Base-by-base conservation (phyloP, 2,113 vertebrate genomes). In the Cynopterus brachyotis region DNA sequence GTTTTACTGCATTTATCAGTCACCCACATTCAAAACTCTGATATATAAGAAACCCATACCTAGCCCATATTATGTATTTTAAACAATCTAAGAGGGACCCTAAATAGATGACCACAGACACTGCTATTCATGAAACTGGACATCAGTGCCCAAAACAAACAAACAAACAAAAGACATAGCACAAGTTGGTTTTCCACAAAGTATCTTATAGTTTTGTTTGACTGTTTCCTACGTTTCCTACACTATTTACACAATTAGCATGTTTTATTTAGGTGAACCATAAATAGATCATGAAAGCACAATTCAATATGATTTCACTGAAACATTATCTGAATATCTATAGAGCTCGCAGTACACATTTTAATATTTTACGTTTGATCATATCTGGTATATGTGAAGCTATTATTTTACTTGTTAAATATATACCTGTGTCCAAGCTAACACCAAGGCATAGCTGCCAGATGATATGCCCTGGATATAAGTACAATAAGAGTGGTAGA, bases 331-430 rank as follows among this genome's bases (percentile, higher is more conserved):
- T 67, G 60, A 88, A 89, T 82, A 76, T 72, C 66, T 59, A 89
- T 0, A 91, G 4, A 94, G 42, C 37, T 96, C 40, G 37, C 4
- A 93, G 60, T 70, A 55, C 94, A 66, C 88, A 84, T n/a, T 86
- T 95, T 91, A 89, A 94, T 73, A 93, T 95, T 96, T 93, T 92
- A 87, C 93, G 69, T 96, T 73, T 93, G 83, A 75, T 60, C 64
- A 96, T 85, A 96, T 30, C 37, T 37, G 67, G 42, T 66, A 91
- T 95, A 86, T 73, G 62, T 73, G 60, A 88, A 37, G 35, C 67
- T 87, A 93, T 89, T 88, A 94, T 92, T 92, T 96, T 90, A 91
- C 97, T 75, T 95, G 26, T 94, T 94, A 94, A 95, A 66, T 96
- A 79, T 40, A 85, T 89, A 95, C 75, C 81, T 96, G 50, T 55